Percentiles rank a stretch among this genome's conserved stretches.
These are phyloP conservation scores for Schizothorax lantsangensis DNA, from an alignment of 2,797 vertebrate genomes.

Conservation along the genomic window DNA sequence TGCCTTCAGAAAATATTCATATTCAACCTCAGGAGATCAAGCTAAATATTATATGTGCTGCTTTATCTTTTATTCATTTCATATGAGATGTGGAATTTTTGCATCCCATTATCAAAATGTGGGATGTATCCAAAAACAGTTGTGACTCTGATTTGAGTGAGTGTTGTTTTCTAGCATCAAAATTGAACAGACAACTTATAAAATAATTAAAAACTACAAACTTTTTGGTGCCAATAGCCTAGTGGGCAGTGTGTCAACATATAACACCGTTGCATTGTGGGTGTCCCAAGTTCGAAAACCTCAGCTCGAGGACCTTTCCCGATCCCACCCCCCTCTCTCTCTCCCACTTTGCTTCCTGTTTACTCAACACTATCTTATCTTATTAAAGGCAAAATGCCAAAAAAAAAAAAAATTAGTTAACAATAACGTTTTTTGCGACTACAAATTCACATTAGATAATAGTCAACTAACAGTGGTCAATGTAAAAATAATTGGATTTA, in stretches of 20 bases:
- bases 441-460: not conserved
- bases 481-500: too few species aligned
- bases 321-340: too few species aligned
- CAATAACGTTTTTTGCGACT: not conserved
- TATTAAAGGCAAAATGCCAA: too few species aligned
- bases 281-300: not conserved
- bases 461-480: too few species aligned
- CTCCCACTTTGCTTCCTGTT: not conserved
- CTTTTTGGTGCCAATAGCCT: not conserved
- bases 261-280: not conserved
- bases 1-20: not conserved
- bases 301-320: too few species aligned
- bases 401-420: too few species aligned
- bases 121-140: not conserved
- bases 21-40: not conserved
- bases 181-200: not conserved
- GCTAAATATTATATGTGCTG: not conserved
- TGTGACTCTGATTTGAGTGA: not conserved
- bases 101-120: not conserved
- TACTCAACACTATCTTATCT: not conserved
- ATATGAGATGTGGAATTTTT: not conserved
- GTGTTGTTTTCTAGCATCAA: not conserved
- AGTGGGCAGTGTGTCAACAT: not conserved
- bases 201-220: not conserved
- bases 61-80: not conserved